Conservation (phyloP, 2,113 vertebrate species). For the Eptatretus burgeri region DNA sequence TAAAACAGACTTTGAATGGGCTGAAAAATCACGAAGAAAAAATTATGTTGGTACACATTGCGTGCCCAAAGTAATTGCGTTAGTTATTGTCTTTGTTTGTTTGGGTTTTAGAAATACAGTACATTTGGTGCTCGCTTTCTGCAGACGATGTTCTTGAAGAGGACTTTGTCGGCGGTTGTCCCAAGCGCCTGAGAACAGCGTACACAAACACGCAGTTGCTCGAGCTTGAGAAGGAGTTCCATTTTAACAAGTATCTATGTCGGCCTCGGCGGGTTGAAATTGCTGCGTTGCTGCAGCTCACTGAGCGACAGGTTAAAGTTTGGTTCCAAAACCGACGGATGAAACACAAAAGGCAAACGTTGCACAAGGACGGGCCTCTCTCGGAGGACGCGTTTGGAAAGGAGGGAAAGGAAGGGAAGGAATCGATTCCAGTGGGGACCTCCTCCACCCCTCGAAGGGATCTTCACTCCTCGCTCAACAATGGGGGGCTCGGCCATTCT, state of each 20-base stretch:
- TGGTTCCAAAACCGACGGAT: conserved; percentile 95
- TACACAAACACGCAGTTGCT: conserved; percentile 87
- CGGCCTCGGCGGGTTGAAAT: conserved; percentile 67
- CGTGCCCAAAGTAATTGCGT: no score
- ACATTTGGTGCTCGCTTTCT: conserved; percentile 31
- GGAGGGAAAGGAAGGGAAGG: conserved; percentile 17
- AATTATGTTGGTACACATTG: no score
- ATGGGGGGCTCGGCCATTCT: conserved; percentile 10
- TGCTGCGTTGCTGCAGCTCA: conserved; percentile 58
- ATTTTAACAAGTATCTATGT: conserved; percentile 84
- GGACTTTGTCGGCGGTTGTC: conserved; percentile 28
- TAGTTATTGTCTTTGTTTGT: background rate
- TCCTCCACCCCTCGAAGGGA: conserved; percentile 21
- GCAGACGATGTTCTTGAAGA: conserved; percentile 28
- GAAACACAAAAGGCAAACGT: conserved; percentile 77
- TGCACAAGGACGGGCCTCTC: conserved; percentile 30
- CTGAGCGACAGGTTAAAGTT: conserved; percentile 76
- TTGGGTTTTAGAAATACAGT: conserved; percentile 16
- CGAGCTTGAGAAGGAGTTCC: conserved; percentile 91
- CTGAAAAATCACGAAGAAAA: no score
- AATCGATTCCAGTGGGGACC: conserved; percentile 25
- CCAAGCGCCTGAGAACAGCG: conserved; percentile 51
- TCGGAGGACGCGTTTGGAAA: conserved; percentile 18
- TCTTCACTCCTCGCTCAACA: conserved; percentile 27
- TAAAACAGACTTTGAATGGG: no score